Conservation (phyloP, 1,140 invertebrate genomes). For the Listronotus oregonensis region DNA sequence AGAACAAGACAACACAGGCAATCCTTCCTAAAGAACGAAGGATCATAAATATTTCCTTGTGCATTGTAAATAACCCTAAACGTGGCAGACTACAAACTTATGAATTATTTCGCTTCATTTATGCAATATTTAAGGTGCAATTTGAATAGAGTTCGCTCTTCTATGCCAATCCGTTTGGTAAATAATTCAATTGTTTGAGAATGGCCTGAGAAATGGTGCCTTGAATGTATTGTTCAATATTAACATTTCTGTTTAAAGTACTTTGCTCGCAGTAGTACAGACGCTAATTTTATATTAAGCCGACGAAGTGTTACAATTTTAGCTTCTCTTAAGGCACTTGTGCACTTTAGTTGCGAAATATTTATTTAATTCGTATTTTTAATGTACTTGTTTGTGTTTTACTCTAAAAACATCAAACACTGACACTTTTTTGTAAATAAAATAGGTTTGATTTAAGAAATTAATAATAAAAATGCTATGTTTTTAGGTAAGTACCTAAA, state of each 20-base stretch:
- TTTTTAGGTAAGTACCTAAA: too few species aligned
- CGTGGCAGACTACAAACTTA: slow-evolving; percentile 58
- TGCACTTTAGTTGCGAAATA: background rate
- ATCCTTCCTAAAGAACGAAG: slow-evolving; percentile 48
- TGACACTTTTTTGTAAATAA: too few species aligned
- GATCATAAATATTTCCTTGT: slow-evolving; percentile 58
- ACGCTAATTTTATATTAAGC: slow-evolving; percentile 48
- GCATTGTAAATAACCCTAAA: slow-evolving; percentile 59
- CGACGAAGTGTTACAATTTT: slow-evolving; percentile 8
- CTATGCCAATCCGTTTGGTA: slow-evolving; percentile 57
- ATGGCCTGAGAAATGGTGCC: slow-evolving; percentile 52
- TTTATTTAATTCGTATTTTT: background rate
- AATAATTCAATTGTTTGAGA: slow-evolving; percentile 58
- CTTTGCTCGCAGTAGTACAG: slow-evolving; percentile 36
- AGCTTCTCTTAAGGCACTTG: background rate
- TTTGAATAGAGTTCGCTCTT: slow-evolving; percentile 57
- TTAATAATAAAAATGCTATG: too few species aligned
- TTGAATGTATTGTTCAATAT: slow-evolving; percentile 54
- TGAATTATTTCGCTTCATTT: slow-evolving; percentile 57
- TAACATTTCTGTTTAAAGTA: slow-evolving; percentile 53
- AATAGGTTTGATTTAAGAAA: too few species aligned
- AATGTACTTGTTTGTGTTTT: too few species aligned
- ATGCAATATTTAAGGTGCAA: slow-evolving; percentile 58
- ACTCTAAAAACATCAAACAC: too few species aligned
- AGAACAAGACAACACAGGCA: slow-evolving; percentile 53